Conservation (phyloP, 2,113 vertebrate genomes). For the Aramus guarauna region DNA sequence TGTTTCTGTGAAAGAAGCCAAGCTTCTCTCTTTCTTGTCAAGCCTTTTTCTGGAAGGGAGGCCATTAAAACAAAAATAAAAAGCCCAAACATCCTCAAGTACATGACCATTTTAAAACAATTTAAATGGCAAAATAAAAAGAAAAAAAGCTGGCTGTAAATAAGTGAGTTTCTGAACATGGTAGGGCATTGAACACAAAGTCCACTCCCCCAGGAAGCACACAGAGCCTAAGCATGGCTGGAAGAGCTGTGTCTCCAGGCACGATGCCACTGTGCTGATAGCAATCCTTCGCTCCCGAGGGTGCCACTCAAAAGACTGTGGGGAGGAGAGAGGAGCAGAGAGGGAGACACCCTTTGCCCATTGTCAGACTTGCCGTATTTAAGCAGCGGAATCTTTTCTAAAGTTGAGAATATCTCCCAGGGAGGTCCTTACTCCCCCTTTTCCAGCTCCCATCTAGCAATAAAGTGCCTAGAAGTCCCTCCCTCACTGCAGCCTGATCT, state of each 20-base stretch:
- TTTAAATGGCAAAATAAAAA: neutral
- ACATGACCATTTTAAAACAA: neutral
- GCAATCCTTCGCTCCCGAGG: neutral
- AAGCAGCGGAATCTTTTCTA: neutral
- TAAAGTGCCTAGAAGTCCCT: neutral
- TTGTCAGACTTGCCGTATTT: neutral
- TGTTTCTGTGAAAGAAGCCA: neutral
- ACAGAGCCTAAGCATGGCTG: neutral
- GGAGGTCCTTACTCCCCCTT: neutral
- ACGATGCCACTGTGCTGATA: neutral
- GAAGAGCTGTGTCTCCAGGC: neutral
- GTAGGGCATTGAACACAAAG: neutral
- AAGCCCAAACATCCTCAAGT: accelerated
- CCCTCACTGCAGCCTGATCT: neutral
- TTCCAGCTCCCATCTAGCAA: neutral
- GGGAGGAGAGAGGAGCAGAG: neutral
- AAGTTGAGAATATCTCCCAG: neutral
- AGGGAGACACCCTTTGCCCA: neutral
- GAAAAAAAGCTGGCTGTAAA: neutral
- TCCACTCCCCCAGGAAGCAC: neutral
- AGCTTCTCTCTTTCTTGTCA: neutral
- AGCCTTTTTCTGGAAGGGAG: neutral
- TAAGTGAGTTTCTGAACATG: neutral
- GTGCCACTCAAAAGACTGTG: neutral
- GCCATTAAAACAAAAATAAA: neutral